These are phyloP conservation scores for Lampris incognitus DNA, from an alignment of 2,113 vertebrate genomes.

Conservation along the genomic window DNA sequence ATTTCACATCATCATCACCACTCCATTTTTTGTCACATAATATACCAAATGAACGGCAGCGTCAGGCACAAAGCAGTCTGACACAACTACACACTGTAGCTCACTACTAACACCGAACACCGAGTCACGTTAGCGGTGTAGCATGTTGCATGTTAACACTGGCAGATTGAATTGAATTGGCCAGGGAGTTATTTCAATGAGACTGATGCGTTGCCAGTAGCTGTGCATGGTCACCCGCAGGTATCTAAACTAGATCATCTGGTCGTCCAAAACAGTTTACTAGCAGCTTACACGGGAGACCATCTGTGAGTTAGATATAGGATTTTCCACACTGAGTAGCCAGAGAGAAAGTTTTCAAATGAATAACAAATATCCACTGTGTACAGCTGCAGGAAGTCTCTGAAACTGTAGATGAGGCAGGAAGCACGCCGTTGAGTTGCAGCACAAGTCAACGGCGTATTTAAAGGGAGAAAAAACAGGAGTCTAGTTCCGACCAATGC, in stretches of 20 bases:
- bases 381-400: slow-evolving; percentile 64
- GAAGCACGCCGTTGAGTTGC: slow-evolving; percentile 57
- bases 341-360: slow-evolving; percentile 68
- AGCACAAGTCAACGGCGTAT: slow-evolving; percentile 41
- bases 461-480: slow-evolving; percentile 55
- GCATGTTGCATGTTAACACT: too few relatives aligned
- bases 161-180: slow-evolving; percentile 14
- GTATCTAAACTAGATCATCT: not conserved
- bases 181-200: not conserved
- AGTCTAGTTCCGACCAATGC: slow-evolving; percentile 64
- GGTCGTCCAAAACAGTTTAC: slow-evolving; percentile 33
- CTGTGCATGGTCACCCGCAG: not conserved
- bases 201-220: not conserved
- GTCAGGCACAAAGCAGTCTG: slow-evolving; percentile 27
- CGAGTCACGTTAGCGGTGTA: too few relatives aligned
- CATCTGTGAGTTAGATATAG: slow-evolving; percentile 41
- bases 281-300: slow-evolving; percentile 49
- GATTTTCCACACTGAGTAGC: slow-evolving; percentile 57
- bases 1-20: slow-evolving; percentile 22
- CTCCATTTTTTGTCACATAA: slow-evolving; percentile 16
- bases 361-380: slow-evolving; percentile 69
- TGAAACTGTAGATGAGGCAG: slow-evolving; percentile 59
- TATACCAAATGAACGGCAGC: slow-evolving; percentile 43
- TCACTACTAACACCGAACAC: not conserved
- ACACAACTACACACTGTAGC: slow-evolving; percentile 17